Base-by-base conservation (phyloP, 2,888 invertebrate species). In the Thera britannica region DNA sequence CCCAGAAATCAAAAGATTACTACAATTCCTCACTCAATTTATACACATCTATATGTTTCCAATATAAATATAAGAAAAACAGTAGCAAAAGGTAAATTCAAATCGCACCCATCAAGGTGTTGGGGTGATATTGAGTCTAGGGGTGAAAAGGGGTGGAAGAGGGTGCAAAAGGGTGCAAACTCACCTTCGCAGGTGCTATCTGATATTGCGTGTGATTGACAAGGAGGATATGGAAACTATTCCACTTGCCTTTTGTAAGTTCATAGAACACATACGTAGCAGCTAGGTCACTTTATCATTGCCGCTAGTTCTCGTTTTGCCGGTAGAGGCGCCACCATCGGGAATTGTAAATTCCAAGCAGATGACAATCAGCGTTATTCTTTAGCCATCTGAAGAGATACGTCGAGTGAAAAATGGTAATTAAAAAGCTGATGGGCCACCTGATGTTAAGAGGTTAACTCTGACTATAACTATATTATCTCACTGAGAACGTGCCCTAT, bases 151-250 rank as follows among this genome's bases (percentile, higher is more conserved):
- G 54, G 72, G 60, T 56, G 63, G 12, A 58, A 34, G 48, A 51
- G 58, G 64, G 65, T n/a, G 65, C 48, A 60, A 59, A 65, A 62
- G 63, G 67, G 58, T 67, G 62, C 64, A 36, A 63, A 70, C 65
- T 62, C 68, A 72, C 72, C 72, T 73, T 65, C 65, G 71, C 71
- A 73, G 70, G 70, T 73, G 72, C 62, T 70, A 62, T 58, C 70
- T 52, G 58, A 69, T 75, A 74, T 74, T 74, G 68, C 67, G 59
- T 72, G 70, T 74, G 75, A 74, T 73, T 75, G 75, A 74, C 74
- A 68, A 58, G 67, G 48, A 6, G 62, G 58, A 69, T 69, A 70
- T 73, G 67, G 70, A 73, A 75, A 71, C 72, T 72, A 67, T 72
- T 63, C 65, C 36, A 52, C 57, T 66, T 55, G 12, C 63, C 62